A percentile compares a stretch with the other conserved stretches of the same genome.
These are phyloP conservation scores for Trilocha varians DNA, from an alignment of 2,888 invertebrate genomes.

Conservation along the genomic window DNA sequence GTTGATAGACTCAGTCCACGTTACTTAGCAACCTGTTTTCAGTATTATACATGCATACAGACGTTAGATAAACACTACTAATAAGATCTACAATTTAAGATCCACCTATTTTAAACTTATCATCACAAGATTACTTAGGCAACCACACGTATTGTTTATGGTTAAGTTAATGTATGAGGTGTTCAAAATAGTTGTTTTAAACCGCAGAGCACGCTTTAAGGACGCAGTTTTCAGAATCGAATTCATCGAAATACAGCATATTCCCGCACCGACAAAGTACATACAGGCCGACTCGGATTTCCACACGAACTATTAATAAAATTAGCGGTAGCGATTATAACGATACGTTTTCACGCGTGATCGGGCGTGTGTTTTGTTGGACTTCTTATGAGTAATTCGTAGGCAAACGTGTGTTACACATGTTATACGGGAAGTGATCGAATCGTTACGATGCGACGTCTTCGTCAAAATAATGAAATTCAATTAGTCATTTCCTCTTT, in stretches of 20 bases:
- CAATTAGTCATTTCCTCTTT: not conserved
- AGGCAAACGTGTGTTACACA: not conserved
- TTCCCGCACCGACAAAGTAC: not conserved
- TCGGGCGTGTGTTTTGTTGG: not conserved
- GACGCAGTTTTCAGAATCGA: no score
- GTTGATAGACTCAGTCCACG: no score
- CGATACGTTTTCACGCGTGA: slow-evolving; percentile 3
- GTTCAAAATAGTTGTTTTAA: no score
- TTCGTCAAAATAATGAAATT: not conserved
- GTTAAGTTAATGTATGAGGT: no score
- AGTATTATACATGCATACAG: no score
- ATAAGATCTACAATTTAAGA: no score
- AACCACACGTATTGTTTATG: no score
- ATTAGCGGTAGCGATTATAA: not conserved
- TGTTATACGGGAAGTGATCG: slow-evolving; percentile 1
- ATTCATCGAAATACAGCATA: not conserved
- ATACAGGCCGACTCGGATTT: not conserved
- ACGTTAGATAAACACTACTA: no score
- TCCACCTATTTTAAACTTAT: no score
- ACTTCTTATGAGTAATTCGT: slow-evolving; percentile 2
- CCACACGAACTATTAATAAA: not conserved
- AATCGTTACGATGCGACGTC: not conserved
- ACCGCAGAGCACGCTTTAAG: no score
- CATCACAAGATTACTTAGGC: no score
- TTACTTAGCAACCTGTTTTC: no score